Conservation (phyloP, 2,797 vertebrate genomes). For the Coccyzus lansbergi region DNA sequence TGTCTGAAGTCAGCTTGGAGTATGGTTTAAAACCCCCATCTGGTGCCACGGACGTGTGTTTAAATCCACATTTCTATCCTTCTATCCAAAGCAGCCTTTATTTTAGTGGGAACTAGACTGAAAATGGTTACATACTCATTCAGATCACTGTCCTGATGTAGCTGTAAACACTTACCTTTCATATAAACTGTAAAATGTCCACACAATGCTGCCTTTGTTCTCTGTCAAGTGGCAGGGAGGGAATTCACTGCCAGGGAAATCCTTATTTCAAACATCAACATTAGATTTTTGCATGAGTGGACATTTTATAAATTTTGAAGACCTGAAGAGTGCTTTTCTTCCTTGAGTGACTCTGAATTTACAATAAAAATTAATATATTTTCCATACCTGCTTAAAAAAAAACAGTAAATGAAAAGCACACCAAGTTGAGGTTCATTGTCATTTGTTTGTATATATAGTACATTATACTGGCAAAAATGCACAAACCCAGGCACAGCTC, state of each 20-base stretch:
- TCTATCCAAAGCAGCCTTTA: not conserved
- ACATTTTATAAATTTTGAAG: not conserved
- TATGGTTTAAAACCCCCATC: slow-evolving; percentile 22
- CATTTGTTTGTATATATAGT: not conserved
- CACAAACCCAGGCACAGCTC: not conserved
- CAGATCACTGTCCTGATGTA: not conserved
- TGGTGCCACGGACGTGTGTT: not conserved
- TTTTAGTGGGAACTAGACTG: not conserved
- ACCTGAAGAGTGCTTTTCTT: not conserved
- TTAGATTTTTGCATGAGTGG: not conserved
- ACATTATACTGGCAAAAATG: not conserved
- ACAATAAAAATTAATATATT: not conserved
- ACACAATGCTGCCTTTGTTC: slow-evolving; percentile 35
- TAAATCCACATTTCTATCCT: not conserved
- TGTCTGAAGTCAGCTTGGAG: not conserved
- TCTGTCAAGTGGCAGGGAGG: not conserved
- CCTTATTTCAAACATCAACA: not conserved
- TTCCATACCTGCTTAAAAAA: not conserved
- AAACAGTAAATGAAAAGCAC: not conserved
- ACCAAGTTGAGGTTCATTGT: not conserved
- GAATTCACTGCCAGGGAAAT: not conserved
- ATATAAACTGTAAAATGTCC: slow-evolving; percentile 6
- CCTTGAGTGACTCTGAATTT: not conserved
- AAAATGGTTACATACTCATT: not conserved
- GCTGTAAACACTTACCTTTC: slow-evolving; percentile 8